Evolutionary conservation across 2,113 vertebrate species (phyloP), one percentile per base, ranked within the genome.

Genomic region (Carettochelys insculpta): DNA sequence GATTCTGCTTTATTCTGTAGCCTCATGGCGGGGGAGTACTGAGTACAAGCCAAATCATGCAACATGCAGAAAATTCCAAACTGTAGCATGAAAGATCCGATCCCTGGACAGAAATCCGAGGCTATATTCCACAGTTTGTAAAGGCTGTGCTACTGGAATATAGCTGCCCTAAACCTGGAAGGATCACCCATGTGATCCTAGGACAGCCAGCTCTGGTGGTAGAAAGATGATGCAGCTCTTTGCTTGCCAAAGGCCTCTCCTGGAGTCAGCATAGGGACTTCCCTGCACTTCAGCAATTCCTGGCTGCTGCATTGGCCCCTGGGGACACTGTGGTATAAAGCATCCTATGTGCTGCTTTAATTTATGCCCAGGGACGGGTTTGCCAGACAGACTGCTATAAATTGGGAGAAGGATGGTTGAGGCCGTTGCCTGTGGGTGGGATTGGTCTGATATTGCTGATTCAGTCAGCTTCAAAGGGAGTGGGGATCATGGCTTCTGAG

Each of bases 11-110:
- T 34, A n/a, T 85, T 81, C 50, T 4, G 22, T 75, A 34, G 9
- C 3, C 45, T 41, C n/a, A 1, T 31, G 17, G 43, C 0, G 4
- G 51, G 56, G 78, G 86, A 91, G n/a, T 0, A 0, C 0, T 0
- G 34, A 4, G 19, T 54, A 85, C 10, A 73, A n/a, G 43, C 81
- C 29, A 52, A 58, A 65, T 65, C 61, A 65, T 20, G 34, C 61
- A n/a, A 65, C 61, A 38, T 2, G 61, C 16, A n/a, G n/a, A 34
- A 38, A 38, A 68, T n/a, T 65, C n/a, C n/a, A 68, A 38, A 68
- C 34, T 5, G 2, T 38, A n/a, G 38, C 19, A 68, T n/a, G 19
- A 68, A 38, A 19, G 61, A 68, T 45, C 25, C 41, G 41, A 45
- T 45, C 43, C 71, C 41, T 45, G 25, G 12, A 75, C 41, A 45